Conservation (phyloP, 2,888 invertebrate genomes). For the Pristionchus mayeri region DNA sequence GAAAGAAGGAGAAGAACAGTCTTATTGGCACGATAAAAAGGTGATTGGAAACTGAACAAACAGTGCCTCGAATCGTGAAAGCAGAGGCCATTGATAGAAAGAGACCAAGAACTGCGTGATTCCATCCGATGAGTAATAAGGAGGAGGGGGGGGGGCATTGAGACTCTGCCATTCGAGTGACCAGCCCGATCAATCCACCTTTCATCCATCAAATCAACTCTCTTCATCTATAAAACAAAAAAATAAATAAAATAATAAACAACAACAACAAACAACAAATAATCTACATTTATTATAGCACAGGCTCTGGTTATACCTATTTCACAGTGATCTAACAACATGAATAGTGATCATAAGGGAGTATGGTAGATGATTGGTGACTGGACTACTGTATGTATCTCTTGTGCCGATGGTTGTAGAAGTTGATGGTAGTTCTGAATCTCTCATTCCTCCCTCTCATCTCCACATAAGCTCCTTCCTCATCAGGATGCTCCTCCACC, state of each 20-base stretch:
- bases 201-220: background rate
- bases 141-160: background rate
- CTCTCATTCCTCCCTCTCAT: background rate
- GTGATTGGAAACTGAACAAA: constrained; percentile 6
- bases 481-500: background rate
- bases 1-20: background rate
- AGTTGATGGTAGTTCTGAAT: constrained; percentile 33
- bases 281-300: background rate
- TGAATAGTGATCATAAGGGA: no score
- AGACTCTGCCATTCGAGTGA: background rate
- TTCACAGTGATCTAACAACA: constrained; percentile 1
- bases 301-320: background rate
- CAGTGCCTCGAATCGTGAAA: no score
- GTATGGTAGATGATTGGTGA: background rate
- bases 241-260: background rate
- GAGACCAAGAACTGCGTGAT: no score
- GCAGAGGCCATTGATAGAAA: no score
- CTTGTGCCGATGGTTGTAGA: constrained; percentile 10
- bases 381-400: background rate
- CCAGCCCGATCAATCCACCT: background rate
- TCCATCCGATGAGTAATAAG: background rate
- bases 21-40: constrained; percentile 13
- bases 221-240: background rate
- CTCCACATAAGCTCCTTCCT: background rate
- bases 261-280: background rate